phyloP scores from a whole-genome alignment of 1,140 invertebrate species.

The Rhyacophila brunnea region DNA sequence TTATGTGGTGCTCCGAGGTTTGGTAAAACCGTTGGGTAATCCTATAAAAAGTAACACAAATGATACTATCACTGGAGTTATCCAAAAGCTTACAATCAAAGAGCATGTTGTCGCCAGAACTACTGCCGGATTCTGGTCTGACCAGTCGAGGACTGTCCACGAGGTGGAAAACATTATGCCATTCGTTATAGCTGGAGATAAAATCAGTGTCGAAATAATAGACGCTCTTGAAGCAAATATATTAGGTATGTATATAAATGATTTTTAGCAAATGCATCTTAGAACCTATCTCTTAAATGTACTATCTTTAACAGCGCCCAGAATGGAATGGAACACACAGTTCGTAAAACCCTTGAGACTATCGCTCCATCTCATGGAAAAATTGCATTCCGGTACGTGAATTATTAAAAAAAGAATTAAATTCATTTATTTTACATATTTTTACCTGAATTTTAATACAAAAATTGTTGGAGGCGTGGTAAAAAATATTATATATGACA shows the following conservation, averaged over 20 bases:
- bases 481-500: no score
- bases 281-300: no score
- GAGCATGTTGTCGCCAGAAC: conserved; percentile 75
- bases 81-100: conserved; percentile 68
- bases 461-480: no score
- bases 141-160: conserved; percentile 71
- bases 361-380: no score
- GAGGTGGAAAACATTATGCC: conserved; percentile 72
- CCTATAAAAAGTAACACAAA: conserved; percentile 70
- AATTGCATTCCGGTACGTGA: no score
- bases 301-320: no score
- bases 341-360: no score
- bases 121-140: conserved; percentile 76
- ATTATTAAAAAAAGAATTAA: no score
- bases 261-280: no score
- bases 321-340: no score
- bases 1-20: conserved; percentile 70
- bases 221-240: conserved; percentile 72
- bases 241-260: conserved; percentile 60
- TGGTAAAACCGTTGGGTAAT: conserved; percentile 69
- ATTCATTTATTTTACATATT: no score
- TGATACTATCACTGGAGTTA: conserved; percentile 66
- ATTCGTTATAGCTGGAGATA: conserved; percentile 66
- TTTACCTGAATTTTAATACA: no score
- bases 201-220: conserved; percentile 64